Conservation (phyloP, 2,797 vertebrate genomes). For the Jordanella pulchra region DNA sequence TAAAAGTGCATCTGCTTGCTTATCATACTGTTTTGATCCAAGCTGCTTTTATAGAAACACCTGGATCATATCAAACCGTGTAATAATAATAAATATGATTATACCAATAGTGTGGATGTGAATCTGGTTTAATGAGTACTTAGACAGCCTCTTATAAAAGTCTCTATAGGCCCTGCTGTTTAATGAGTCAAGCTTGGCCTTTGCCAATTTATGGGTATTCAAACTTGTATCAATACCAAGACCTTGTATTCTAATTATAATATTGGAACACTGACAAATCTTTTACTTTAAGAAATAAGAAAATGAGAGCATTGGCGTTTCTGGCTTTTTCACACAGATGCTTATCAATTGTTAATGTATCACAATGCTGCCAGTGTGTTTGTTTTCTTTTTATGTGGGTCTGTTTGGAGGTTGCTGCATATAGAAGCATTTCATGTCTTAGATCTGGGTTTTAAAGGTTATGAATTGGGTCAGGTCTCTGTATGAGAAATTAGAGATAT, state of each 20-base stretch:
- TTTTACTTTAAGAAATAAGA: background rate
- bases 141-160: background rate
- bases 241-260: background rate
- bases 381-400: background rate
- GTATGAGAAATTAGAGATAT: background rate
- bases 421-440: background rate
- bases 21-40: slow-evolving; percentile 20
- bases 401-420: background rate
- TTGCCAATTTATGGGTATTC: background rate
- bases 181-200: background rate
- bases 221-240: background rate
- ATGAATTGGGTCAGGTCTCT: background rate
- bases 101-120: background rate
- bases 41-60: background rate
- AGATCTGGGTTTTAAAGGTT: background rate
- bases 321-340: slow-evolving; percentile 2
- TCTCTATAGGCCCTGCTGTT: background rate
- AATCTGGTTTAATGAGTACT: background rate
- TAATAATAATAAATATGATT: background rate
- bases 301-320: background rate
- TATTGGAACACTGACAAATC: background rate
- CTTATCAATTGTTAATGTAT: slow-evolving; percentile 4
- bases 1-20: slow-evolving; percentile 30
- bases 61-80: background rate
- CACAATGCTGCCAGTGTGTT: slow-evolving; percentile 1